Percentiles rank a stretch among this genome's conserved stretches.
Conservation (phyloP, 2,888 invertebrate genomes). For the Patella ulyssiponensis region DNA sequence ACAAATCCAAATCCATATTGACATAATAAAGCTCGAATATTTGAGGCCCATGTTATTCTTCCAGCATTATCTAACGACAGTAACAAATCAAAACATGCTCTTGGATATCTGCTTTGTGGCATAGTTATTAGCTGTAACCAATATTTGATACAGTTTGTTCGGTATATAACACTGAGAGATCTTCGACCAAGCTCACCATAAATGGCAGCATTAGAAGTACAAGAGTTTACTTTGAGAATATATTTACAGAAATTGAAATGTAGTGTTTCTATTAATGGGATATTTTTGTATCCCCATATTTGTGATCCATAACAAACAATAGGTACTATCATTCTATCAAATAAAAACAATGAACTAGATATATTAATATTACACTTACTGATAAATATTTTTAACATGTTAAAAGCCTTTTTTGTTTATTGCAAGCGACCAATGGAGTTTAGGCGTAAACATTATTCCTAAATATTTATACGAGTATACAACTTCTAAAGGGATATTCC, state of each 20-base stretch:
- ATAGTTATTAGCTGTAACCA: too few relatives aligned
- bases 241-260: conserved; percentile 24
- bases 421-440: conserved; percentile 14
- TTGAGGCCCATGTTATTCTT: too few relatives aligned
- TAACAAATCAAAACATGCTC: too few relatives aligned
- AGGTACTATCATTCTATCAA: conserved; percentile 25
- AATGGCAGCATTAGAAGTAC: too few relatives aligned
- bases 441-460: conserved; percentile 23
- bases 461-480: conserved; percentile 27
- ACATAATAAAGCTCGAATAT: not conserved
- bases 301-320: conserved; percentile 25
- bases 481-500: conserved; percentile 17
- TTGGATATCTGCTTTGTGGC: too few relatives aligned
- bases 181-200: too few relatives aligned
- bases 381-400: conserved; percentile 12
- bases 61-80: too few relatives aligned
- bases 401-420: conserved; percentile 15
- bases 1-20: conserved; percentile 1
- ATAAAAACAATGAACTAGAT: conserved; percentile 14
- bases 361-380: conserved; percentile 15
- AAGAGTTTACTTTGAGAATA: too few relatives aligned
- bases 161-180: too few relatives aligned
- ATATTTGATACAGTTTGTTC: too few relatives aligned
- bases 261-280: conserved; percentile 20
- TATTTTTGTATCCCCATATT: conserved; percentile 20